Evolutionary conservation across 2,797 vertebrate species (phyloP), one percentile per base, ranked within the genome.

Genomic region (Adelosebastes latens): DNA sequence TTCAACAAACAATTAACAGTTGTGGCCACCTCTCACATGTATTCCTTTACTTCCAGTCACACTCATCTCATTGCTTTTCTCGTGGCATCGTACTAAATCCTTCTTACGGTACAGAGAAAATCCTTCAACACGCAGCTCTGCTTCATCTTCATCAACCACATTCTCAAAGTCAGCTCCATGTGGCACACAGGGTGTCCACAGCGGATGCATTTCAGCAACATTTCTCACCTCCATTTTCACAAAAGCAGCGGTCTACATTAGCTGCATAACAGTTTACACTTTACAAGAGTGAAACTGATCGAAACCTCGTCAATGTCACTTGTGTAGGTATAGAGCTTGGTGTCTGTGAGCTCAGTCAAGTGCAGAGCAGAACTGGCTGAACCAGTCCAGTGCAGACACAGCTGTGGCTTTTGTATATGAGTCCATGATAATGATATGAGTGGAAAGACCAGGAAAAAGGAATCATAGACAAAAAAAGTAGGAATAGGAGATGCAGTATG

Each of bases 131-230:
- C 12, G 27, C 46, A 70, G 68, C 60, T 61, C 31, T 16, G 24
- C 36, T 82, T 79, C 46, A 56, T 87, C 42, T 72, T 76, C 55
- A 86, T 82, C 65, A 84, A 79, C 61, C 12, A 25, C 68, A 49
- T 74, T 72, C 62, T 69, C 55, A 77, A 62, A 73, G 74, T 25
- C 62, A 36, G 24, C 24, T 55, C 22, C 27, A 18, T 42, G 25
- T 7, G 25, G 18, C 52, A 42, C 3, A 53, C 20, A 34, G 24
- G 8, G 39, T 25, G 16, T 69, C 36, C 2, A 29, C 25, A 16
- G 61, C 8, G 1, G 52, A 69, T 6, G 3, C 10, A 60, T 34
- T 53, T 24, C 46, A 61, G 22, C 7, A 8, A 31, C 3, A 1
- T 24, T 58, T 46, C 25, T 42, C 49, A 67, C 18, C 62, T 49